These are phyloP conservation scores for Sternotherus odoratus DNA, from an alignment of 2,797 vertebrate genomes.

Conservation along the genomic window DNA sequence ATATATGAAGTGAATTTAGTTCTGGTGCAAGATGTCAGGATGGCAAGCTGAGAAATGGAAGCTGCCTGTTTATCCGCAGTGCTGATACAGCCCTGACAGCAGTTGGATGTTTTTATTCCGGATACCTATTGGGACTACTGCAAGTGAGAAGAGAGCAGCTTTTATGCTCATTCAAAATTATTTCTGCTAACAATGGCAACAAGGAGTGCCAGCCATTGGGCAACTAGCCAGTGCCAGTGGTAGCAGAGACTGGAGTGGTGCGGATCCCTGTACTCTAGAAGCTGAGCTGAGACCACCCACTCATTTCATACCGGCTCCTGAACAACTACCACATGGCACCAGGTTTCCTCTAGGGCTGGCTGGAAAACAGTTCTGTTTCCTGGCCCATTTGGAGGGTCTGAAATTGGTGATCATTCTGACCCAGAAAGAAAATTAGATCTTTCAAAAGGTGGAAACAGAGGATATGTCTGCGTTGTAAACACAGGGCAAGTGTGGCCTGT, in stretches of 20 bases:
- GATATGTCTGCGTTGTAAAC: background rate
- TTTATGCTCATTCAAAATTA: background rate
- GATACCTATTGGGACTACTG: accelerated
- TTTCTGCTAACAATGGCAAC: background rate
- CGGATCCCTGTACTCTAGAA: background rate
- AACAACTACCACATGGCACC: background rate
- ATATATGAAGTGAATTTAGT: background rate
- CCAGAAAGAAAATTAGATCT: background rate
- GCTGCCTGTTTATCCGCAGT: accelerated
- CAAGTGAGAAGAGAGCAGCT: background rate
- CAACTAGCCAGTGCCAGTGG: background rate
- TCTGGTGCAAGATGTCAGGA: accelerated
- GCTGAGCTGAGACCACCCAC: background rate
- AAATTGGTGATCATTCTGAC: background rate
- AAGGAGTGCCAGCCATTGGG: background rate
- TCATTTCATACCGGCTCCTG: background rate
- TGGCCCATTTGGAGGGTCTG: background rate
- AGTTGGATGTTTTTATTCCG: accelerated
- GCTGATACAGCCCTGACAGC: accelerated
- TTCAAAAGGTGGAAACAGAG: background rate
- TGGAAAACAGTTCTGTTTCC: background rate
- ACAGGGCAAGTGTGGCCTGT: background rate
- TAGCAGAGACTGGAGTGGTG: background rate
- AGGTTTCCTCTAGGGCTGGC: background rate
- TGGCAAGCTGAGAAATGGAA: background rate